Conservation (phyloP, 2,888 invertebrate genomes). For the Chloroclysta siterata region DNA sequence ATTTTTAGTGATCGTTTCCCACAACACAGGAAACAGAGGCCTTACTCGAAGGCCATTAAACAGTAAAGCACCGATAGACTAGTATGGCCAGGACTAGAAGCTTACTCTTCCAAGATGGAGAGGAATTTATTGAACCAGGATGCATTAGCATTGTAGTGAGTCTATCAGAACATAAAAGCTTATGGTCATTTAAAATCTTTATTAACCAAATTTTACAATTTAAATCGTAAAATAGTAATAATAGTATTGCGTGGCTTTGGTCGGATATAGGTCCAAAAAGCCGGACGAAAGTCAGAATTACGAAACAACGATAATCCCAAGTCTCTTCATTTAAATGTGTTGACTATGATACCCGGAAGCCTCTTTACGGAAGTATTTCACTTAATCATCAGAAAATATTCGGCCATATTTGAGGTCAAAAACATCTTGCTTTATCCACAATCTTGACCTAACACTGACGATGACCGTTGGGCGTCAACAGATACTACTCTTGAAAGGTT, state of each 20-base stretch:
- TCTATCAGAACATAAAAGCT: not conserved
- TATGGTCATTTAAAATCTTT: not conserved
- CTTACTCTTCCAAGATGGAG: conserved; percentile 9
- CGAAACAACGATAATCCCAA: no score
- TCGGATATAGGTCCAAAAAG: not conserved
- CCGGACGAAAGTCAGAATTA: not conserved
- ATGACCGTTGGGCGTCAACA: conserved; percentile 35
- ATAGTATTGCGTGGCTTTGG: not conserved
- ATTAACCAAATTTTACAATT: not conserved
- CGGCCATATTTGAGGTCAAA: conserved; percentile 1
- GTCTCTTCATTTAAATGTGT: no score
- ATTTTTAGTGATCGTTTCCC: conserved; percentile 22
- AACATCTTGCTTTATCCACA: conserved; percentile 1
- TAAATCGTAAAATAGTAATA: not conserved
- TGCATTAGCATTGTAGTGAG: not conserved
- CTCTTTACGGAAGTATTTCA: no score
- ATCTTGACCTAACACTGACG: conserved; percentile 30
- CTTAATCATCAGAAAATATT: not conserved
- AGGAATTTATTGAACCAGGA: conserved; percentile 16
- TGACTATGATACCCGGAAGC: no score
- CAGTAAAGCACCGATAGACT: conserved; percentile 16
- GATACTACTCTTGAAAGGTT: conserved; percentile 10
- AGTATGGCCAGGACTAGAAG: conserved; percentile 2
- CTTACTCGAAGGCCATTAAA: conserved; percentile 17
- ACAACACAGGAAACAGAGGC: conserved; percentile 19